Evolutionary conservation across 2,888 invertebrate genomes (phyloP).

Genomic region (Dryococelus australis): DNA sequence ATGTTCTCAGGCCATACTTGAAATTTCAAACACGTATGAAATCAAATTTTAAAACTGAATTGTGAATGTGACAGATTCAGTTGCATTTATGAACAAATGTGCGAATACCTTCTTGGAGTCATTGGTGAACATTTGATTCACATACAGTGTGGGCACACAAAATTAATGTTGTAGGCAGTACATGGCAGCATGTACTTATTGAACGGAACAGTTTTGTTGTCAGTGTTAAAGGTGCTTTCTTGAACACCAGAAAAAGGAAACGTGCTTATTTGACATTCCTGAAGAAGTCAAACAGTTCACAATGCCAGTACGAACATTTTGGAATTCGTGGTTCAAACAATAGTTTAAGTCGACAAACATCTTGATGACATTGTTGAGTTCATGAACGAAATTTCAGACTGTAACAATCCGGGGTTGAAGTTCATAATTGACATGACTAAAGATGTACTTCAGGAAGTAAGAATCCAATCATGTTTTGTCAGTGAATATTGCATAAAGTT

Average conservation of each 20-base stretch:
- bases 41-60: not conserved
- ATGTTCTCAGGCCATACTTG: constrained; percentile 8
- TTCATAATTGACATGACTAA: constrained; percentile 7
- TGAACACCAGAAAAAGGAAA: constrained; percentile 24
- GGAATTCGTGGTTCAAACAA: constrained; percentile 22
- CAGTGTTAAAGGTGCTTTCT: not conserved
- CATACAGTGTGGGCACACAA: not conserved
- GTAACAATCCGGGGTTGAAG: constrained; percentile 30
- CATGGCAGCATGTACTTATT: not conserved
- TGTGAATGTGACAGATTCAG: not conserved
- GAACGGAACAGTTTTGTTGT: not conserved
- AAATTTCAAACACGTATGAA: not conserved
- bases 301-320: constrained; percentile 4
- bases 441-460: not conserved
- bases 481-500: not conserved
- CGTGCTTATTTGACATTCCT: not conserved
- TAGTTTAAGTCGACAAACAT: constrained; percentile 23
- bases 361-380: constrained; percentile 34
- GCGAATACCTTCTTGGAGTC: not conserved
- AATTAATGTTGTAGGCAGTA: not conserved
- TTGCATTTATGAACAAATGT: not conserved
- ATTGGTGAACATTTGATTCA: not conserved
- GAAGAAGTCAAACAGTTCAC: not conserved
- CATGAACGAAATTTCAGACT: constrained; percentile 28
- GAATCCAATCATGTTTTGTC: not conserved